These are phyloP conservation scores for Macrobrachium rosenbergii DNA, from an alignment of 1,140 invertebrate species.

Conservation along the genomic window DNA sequence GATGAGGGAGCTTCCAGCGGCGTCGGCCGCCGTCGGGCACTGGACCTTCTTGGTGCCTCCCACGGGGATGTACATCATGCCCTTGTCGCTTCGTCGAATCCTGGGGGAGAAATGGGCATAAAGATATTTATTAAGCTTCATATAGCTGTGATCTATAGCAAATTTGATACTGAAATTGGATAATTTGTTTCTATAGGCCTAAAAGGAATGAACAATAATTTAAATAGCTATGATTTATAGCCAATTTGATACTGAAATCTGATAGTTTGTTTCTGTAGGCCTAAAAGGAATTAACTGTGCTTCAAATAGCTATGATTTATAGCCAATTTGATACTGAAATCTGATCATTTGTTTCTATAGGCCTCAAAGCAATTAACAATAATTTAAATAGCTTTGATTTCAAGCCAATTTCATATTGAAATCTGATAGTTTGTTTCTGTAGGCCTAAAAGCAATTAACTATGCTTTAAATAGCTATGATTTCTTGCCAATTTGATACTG, in stretches of 20 bases:
- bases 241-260: background rate
- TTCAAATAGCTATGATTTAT: too few species aligned
- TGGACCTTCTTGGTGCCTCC: constrained; percentile 43
- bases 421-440: background rate
- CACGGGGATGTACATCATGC: constrained; percentile 56
- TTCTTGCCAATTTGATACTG: too few species aligned
- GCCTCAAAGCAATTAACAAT: too few species aligned
- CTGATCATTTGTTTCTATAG: background rate
- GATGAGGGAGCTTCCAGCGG: constrained; percentile 41
- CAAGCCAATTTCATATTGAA: background rate
- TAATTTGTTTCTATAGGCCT: too few species aligned
- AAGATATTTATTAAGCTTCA: background rate
- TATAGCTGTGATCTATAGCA: too few species aligned
- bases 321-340: background rate
- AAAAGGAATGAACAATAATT: too few species aligned
- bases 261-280: background rate
- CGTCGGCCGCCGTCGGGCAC: constrained; percentile 55
- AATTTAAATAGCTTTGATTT: too few species aligned
- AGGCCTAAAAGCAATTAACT: too few species aligned
- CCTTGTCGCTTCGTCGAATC: constrained; percentile 15
- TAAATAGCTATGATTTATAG: too few species aligned
- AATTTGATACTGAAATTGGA: background rate
- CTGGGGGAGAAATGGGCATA: background rate
- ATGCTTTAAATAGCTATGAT: too few species aligned
- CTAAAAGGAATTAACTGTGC: too few species aligned